Evolutionary conservation across 1,140 invertebrate genomes (phyloP).

Genomic region (Lethrus apterus): DNA sequence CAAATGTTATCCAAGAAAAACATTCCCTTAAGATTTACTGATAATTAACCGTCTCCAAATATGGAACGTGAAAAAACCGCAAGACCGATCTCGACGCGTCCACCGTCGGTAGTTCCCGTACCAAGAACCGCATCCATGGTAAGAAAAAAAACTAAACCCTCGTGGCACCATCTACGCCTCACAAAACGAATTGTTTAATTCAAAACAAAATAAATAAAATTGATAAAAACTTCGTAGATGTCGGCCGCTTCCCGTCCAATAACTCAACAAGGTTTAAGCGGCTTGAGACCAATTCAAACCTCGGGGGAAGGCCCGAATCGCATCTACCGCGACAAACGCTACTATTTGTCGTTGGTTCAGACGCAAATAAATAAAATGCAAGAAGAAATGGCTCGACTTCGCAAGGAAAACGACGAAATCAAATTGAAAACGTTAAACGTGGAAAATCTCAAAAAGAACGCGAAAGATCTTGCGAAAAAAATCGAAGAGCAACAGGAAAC

Average conservation of each 20-base stretch:
- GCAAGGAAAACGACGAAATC: slow-evolving; percentile 18
- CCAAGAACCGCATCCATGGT: slow-evolving; percentile 9
- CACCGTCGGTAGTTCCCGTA: slow-evolving; percentile 6
- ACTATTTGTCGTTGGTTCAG: slow-evolving; percentile 23
- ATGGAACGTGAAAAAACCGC: slow-evolving; percentile 8
- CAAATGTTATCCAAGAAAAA: too few species aligned
- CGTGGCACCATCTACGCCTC: too few species aligned
- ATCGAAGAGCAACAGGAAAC: slow-evolving; percentile 22
- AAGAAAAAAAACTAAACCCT: too few species aligned
- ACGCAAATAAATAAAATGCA: slow-evolving; percentile 24
- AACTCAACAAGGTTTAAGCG: slow-evolving; percentile 23
- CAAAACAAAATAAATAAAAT: too few species aligned
- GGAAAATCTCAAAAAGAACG: slow-evolving; percentile 16
- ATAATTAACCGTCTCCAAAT: too few species aligned
- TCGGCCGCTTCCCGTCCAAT: slow-evolving; percentile 16
- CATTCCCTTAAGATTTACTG: too few species aligned
- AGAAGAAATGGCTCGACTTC: slow-evolving; percentile 22
- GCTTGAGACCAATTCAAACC: slow-evolving; percentile 20
- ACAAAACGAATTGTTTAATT: too few species aligned
- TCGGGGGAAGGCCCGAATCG: slow-evolving; percentile 15
- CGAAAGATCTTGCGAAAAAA: slow-evolving; percentile 19
- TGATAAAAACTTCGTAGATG: slow-evolving; percentile 13
- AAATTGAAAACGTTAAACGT: slow-evolving; percentile 18
- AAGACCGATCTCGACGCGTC: slow-evolving; percentile 4
- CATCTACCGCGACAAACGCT: slow-evolving; percentile 26